Percentiles rank a stretch among this genome's conserved stretches.
phyloP scores from a whole-genome alignment of 2,113 vertebrate genomes.

The Pollachius pollachius region DNA sequence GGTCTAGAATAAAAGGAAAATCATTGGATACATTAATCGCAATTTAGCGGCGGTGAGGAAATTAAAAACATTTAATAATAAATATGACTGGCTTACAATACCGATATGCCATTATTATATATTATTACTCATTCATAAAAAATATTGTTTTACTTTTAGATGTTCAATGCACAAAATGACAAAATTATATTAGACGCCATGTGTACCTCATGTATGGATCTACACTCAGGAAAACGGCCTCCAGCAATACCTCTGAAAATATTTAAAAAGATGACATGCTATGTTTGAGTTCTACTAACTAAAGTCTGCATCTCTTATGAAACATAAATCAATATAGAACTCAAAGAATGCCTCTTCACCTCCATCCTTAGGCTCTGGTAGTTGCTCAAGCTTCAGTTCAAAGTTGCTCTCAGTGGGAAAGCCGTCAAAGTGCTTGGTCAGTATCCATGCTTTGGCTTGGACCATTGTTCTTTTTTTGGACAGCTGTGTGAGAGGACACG shows the following conservation, averaged over 20 bases:
- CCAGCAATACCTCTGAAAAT: slow-evolving; percentile 83
- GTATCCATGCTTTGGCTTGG: slow-evolving; percentile 75
- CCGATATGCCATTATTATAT: too few species aligned
- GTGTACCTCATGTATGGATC: slow-evolving; percentile 90
- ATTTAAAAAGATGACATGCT: not conserved
- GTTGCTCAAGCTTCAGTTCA: slow-evolving; percentile 73
- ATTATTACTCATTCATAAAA: too few species aligned
- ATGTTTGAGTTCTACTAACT: not conserved
- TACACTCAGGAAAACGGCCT: slow-evolving; percentile 84
- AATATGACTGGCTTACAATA: too few species aligned
- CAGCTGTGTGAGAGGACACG: slow-evolving; percentile 22
- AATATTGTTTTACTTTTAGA: too few species aligned
- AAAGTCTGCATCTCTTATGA: not conserved
- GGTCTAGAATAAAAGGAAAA: slow-evolving; percentile 53
- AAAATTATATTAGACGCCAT: not conserved
- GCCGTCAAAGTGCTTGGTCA: slow-evolving; percentile 82
- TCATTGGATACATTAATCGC: too few species aligned
- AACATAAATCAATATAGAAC: too few species aligned
- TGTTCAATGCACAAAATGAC: not conserved
- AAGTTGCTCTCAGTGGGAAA: slow-evolving; percentile 79
- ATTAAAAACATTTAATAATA: too few species aligned
- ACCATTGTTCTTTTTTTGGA: slow-evolving; percentile 40
- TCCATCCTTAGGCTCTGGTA: slow-evolving; percentile 81
- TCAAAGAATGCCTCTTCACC: slow-evolving; percentile 56
- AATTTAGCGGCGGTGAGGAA: too few species aligned